These are phyloP conservation scores for Lutjanus argentimaculatus DNA, from an alignment of 2,797 vertebrate genomes.

Conservation along the genomic window DNA sequence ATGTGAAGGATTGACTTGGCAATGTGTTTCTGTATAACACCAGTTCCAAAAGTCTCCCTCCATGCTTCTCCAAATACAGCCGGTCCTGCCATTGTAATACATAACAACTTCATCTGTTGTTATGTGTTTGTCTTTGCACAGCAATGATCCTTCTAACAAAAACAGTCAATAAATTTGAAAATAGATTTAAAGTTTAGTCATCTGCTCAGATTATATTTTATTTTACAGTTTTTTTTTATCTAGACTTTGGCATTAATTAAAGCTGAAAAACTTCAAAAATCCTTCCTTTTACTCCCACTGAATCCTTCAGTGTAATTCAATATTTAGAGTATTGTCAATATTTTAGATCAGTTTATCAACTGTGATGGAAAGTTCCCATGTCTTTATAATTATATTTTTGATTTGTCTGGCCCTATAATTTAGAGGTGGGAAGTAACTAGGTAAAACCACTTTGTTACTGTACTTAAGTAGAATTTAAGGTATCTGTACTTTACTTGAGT, in stretches of 20 bases:
- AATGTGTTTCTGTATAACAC: slow-evolving; percentile 45
- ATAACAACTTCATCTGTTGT: slow-evolving; percentile 56
- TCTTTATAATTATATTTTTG: slow-evolving; percentile 5
- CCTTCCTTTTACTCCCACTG: too few species aligned
- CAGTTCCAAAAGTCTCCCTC: slow-evolving; percentile 57
- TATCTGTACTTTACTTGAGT: too few species aligned
- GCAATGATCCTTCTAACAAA: slow-evolving; percentile 10
- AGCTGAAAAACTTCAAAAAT: neutral
- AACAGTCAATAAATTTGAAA: neutral
- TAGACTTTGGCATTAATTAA: neutral
- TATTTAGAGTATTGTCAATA: neutral
- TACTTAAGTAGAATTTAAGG: too few species aligned
- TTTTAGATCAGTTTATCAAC: slow-evolving; percentile 2
- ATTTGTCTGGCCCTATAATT: slow-evolving; percentile 2
- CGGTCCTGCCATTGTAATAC: slow-evolving; percentile 52
- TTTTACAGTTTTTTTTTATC: slow-evolving; percentile 2
- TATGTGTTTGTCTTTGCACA: slow-evolving; percentile 17
- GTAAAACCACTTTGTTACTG: too few species aligned
- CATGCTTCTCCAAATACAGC: slow-evolving; percentile 46
- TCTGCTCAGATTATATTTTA: neutral
- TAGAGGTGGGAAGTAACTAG: neutral
- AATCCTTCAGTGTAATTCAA: neutral
- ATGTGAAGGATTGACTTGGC: slow-evolving; percentile 75
- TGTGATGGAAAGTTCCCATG: neutral
- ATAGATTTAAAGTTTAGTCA: neutral